Conservation (phyloP, 2,113 vertebrate species). For the Siniperca chuatsi region DNA sequence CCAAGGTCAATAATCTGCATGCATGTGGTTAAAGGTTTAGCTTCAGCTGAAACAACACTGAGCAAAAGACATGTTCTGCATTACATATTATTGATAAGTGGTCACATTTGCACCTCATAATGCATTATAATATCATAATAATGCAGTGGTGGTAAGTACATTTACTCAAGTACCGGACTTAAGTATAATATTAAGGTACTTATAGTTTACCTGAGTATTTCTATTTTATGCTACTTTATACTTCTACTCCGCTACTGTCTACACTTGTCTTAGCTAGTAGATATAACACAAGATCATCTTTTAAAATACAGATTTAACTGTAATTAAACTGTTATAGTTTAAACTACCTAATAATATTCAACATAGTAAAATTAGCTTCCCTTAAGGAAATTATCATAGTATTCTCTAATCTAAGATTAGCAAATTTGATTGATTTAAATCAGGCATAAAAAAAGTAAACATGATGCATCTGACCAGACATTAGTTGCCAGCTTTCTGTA, state of each 20-base stretch:
- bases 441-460: too few species aligned
- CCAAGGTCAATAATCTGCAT: slow-evolving; percentile 42
- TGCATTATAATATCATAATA: neutral
- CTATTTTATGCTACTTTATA: too few species aligned
- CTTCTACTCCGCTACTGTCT: too few species aligned
- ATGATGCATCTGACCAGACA: too few species aligned
- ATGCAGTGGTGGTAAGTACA: neutral
- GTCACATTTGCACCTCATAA: neutral
- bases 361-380: neutral
- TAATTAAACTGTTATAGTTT: neutral
- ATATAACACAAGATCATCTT: neutral
- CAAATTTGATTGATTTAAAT: too few species aligned
- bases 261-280: neutral
- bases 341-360: neutral
- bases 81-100: neutral
- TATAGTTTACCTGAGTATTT: too few species aligned
- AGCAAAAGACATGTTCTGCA: neutral
- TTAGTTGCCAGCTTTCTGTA: too few species aligned
- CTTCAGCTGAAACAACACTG: neutral
- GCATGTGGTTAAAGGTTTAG: neutral
- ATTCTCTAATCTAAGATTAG: too few species aligned
- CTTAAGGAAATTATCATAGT: too few species aligned
- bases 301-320: neutral
- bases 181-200: too few species aligned
- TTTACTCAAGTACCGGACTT: neutral